Percentiles rank a stretch among this genome's conserved stretches.
phyloP scores from a whole-genome alignment of 2,888 invertebrate species.

The Operophtera brumata region DNA sequence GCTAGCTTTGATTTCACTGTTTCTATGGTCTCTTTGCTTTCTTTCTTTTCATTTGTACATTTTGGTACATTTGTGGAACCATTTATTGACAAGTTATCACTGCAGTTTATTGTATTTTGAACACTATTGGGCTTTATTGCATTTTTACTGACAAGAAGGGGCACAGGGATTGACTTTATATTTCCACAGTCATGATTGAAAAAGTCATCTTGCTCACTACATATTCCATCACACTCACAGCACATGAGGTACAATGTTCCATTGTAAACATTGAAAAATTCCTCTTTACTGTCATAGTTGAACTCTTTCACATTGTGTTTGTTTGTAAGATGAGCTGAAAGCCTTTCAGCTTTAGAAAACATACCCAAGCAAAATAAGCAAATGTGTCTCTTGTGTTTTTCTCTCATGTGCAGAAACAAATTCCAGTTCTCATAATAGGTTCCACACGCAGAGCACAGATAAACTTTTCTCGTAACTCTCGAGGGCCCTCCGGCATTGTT shows the following conservation, averaged over 20 bases:
- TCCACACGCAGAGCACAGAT: slow-evolving; percentile 89
- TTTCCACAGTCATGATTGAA: slow-evolving; percentile 86
- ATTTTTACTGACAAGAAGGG: slow-evolving; percentile 73
- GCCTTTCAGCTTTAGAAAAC: slow-evolving; percentile 89
- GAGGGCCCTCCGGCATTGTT: slow-evolving; percentile 68
- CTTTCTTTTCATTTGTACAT: slow-evolving; percentile 54
- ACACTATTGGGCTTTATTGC: slow-evolving; percentile 60
- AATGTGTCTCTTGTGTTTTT: slow-evolving; percentile 89
- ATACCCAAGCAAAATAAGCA: slow-evolving; percentile 92
- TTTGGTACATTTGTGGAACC: slow-evolving; percentile 51
- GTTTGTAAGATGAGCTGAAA: slow-evolving; percentile 87
- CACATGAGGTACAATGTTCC: slow-evolving; percentile 89
- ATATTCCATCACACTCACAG: slow-evolving; percentile 89
- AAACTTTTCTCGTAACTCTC: slow-evolving; percentile 87
- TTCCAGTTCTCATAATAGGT: slow-evolving; percentile 94
- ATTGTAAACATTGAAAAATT: slow-evolving; percentile 83
- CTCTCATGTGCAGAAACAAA: slow-evolving; percentile 91
- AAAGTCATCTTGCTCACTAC: slow-evolving; percentile 88
- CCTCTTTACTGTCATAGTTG: slow-evolving; percentile 83
- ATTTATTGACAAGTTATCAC: slow-evolving; percentile 52
- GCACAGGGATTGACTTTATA: slow-evolving; percentile 74
- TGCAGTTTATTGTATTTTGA: slow-evolving; percentile 52
- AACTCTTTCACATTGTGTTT: slow-evolving; percentile 89
- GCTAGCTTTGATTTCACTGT: slow-evolving; percentile 46
- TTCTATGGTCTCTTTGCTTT: slow-evolving; percentile 53